Base-by-base conservation (phyloP, 2,888 invertebrate species). In the Bombyx huttoni region DNA sequence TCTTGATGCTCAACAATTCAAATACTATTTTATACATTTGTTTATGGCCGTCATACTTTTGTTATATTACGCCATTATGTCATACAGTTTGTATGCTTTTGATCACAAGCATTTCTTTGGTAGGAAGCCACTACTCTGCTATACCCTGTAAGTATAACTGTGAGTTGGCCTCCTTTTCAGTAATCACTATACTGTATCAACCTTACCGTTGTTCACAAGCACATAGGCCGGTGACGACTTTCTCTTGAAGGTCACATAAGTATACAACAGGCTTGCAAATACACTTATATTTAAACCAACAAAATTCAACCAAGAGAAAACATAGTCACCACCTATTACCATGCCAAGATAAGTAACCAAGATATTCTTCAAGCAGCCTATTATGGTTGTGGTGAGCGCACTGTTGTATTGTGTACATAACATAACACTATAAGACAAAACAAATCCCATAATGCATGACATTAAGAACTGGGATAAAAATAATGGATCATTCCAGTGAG, bases 301-400 rank as follows among this genome's bases (percentile, higher is more conserved):
- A 85, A 99, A 99, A 81, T 99, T 99, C 45, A 95, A 89, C 92
- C 93, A 93, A 2, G 96, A 94, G 80, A 98, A 99, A 56, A 98
- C 92, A 81, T 99, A 99, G 81, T 99, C 99, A 12, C 98, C 99
- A 48, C 98, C 99, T 53, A 99, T 95, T 48, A 98, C 92, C 98
- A 99, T 99, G 34, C 99, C 99, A 58, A 98, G 89, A 83, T 99
- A 99, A 0, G 99, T 99, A 5, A 99, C 96, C 63, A 97, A 92
- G 63, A 99, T 95, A 85, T 99, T 99, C 89, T 99, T 99, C 52
- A 99, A 90, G 70, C 99, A 98, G 7, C 99, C 99, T 60, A 99
- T 96, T 55, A 99, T 98, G 7, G 98, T 98, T 0, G 99, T 99
- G 0, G 99, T 99, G 49, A 99, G 89, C n/a, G 99, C 98, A 53